A percentile compares a stretch with the other conserved stretches of the same genome.
phyloP scores from a whole-genome alignment of 2,888 invertebrate species.

The Oegoconia quadripuncta region DNA sequence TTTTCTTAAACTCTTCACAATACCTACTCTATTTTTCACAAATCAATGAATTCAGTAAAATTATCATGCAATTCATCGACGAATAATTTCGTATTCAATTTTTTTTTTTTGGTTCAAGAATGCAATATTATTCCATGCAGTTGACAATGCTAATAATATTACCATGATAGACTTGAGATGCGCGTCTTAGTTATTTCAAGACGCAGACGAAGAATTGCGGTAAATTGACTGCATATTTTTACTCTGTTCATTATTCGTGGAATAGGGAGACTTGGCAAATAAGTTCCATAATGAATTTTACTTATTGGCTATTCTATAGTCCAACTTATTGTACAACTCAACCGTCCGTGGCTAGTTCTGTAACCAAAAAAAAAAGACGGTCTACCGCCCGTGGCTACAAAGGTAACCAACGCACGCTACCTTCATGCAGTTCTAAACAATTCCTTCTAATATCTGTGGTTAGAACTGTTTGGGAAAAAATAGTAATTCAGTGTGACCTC shows the following conservation, averaged over 20 bases:
- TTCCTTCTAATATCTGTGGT: too few species aligned
- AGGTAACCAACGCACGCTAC: too few species aligned
- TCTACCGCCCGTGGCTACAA: too few species aligned
- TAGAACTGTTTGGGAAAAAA: too few species aligned
- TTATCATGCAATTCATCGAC: conserved; percentile 10
- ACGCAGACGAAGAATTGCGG: not conserved
- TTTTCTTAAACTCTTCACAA: conserved; percentile 1
- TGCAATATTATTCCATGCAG: conserved; percentile 18
- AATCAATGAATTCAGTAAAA: conserved; percentile 16
- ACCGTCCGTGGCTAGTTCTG: too few species aligned
- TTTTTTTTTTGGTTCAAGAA: conserved; percentile 7
- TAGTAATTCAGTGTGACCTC: too few species aligned
- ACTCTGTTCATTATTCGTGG: not conserved
- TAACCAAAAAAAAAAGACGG: too few species aligned
- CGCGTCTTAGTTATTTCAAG: not conserved
- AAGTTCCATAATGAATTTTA: too few species aligned
- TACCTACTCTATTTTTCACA: conserved; percentile 13
- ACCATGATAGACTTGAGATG: not conserved
- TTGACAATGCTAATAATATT: conserved; percentile 23
- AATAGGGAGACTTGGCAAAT: too few species aligned
- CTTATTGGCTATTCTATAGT: too few species aligned
- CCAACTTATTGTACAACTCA: too few species aligned
- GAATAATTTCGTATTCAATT: conserved; percentile 24
- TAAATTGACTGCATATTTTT: not conserved
- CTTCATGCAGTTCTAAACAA: too few species aligned